These are phyloP conservation scores for Acropora yongei DNA, from an alignment of 64 coral and sea anemone species.

Conservation along the genomic window DNA sequence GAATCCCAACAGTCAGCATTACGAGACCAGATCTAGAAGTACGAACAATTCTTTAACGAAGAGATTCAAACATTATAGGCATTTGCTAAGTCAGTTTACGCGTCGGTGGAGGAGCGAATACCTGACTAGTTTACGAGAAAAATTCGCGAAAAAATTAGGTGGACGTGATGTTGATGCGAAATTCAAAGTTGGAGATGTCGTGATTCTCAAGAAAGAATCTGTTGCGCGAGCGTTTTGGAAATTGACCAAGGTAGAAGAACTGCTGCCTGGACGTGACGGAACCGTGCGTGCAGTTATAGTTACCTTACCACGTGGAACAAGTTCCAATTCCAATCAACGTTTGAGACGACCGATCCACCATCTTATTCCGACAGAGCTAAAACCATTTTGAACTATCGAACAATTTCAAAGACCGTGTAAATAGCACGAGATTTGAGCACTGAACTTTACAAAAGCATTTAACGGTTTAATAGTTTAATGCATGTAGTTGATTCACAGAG, in stretches of 20 bases:
- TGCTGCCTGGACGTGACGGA: conserved; percentile 7
- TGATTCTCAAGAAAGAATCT: conserved; percentile 29
- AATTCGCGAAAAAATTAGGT: too few relatives aligned
- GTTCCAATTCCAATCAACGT: neutral
- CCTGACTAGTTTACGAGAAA: too few relatives aligned
- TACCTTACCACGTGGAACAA: neutral
- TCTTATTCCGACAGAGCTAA: conserved; percentile 47
- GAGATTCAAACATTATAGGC: too few relatives aligned
- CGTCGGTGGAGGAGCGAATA: too few relatives aligned
- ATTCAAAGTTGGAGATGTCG: neutral
- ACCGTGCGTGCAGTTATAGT: neutral
- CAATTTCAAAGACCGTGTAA: neutral
- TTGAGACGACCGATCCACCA: conserved; percentile 57
- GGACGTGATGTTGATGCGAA: too few relatives aligned
- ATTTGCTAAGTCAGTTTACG: too few relatives aligned
- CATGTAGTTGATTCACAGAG: neutral
- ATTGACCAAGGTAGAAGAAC: conserved; percentile 25
- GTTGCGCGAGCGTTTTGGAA: conserved; percentile 22
- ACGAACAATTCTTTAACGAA: too few relatives aligned
- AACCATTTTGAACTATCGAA: neutral
- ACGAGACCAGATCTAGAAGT: too few relatives aligned
- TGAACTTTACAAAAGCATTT: neutral
- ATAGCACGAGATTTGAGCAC: neutral
- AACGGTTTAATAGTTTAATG: neutral
- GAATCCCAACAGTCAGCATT: too few relatives aligned